These are phyloP conservation scores for Porites cylindrica DNA, from an alignment of 92 coral and sea anemone genomes.

Conservation along the genomic window DNA sequence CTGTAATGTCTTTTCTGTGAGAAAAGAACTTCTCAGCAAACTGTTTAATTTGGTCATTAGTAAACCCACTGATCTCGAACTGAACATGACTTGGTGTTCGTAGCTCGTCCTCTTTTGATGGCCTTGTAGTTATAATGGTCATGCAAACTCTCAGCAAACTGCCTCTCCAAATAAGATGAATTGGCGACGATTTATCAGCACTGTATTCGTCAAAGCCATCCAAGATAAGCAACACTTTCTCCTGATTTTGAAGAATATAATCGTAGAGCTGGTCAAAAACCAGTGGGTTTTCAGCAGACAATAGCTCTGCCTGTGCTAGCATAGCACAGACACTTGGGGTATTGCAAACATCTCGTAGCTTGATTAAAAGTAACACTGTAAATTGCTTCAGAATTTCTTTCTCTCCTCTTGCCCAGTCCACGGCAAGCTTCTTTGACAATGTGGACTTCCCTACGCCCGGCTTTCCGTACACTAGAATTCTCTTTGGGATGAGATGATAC, in stretches of 20 bases:
- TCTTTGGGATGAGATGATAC: background rate
- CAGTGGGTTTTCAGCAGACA: background rate
- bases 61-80: conserved; percentile 36
- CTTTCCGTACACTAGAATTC: conserved; percentile 8
- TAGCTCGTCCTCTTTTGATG: background rate
- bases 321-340: background rate
- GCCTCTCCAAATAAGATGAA: conserved; percentile 8
- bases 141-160: background rate
- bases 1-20: background rate
- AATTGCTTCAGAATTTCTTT: conserved; percentile 1
- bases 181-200: background rate
- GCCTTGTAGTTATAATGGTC: background rate
- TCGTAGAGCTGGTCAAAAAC: background rate
- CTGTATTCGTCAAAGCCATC: conserved; percentile 20
- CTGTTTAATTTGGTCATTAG: background rate
- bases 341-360: background rate
- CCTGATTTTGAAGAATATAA: background rate
- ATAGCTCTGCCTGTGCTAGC: background rate
- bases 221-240: background rate
- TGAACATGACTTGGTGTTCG: background rate
- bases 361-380: background rate
- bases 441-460: conserved; percentile 19
- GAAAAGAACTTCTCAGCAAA: conserved; percentile 11
- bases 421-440: background rate
- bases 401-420: conserved; percentile 6